Base-by-base conservation (phyloP, 1,140 invertebrate species). In the Achroia grisella region DNA sequence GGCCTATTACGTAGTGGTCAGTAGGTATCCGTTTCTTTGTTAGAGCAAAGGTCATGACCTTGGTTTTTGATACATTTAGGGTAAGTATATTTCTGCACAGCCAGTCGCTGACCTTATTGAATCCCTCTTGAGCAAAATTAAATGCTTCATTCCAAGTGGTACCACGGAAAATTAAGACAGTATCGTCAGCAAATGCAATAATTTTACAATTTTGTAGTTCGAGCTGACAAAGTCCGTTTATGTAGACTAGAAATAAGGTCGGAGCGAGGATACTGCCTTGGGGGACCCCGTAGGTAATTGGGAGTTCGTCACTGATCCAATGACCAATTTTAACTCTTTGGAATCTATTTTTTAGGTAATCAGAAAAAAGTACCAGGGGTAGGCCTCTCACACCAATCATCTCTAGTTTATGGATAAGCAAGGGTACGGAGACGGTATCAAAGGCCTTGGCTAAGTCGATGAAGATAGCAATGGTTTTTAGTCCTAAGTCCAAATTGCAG, bases 211-310 rank as follows among this genome's bases (percentile, higher is more conserved):
- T 44, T 28, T 23, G 15, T 0, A 48, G 2, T 31, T 10, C 8
- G 8, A 52, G 10, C 12, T 37, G 11, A 10, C 49, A 49, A 8
- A 57, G 28, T 1, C 45, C 46, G 13, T 50, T 58, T 8, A 58
- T 50, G 10, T 49, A 53, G 1, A 58, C 10, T 4, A 52, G 14
- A 12, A 58, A 48, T 12, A 54, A 15, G 0, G 50, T 47, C 2
- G 44, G 56, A 8, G 47, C 50, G 9, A 58, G 10, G 9, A 58
- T 34, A 28, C 49, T 52, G n/a, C n/a, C n/a, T n/a, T n/a, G n/a
- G n/a, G n/a, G n/a, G n/a, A n/a, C n/a, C n/a, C n/a, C n/a, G n/a
- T n/a, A n/a, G n/a, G n/a, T n/a, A n/a, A n/a, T n/a, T n/a, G n/a
- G n/a, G n/a, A n/a, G n/a, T n/a, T n/a, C n/a, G n/a, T n/a, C n/a